phyloP scores from a whole-genome alignment of 2,113 vertebrate genomes.

The Plecotus auritus region DNA sequence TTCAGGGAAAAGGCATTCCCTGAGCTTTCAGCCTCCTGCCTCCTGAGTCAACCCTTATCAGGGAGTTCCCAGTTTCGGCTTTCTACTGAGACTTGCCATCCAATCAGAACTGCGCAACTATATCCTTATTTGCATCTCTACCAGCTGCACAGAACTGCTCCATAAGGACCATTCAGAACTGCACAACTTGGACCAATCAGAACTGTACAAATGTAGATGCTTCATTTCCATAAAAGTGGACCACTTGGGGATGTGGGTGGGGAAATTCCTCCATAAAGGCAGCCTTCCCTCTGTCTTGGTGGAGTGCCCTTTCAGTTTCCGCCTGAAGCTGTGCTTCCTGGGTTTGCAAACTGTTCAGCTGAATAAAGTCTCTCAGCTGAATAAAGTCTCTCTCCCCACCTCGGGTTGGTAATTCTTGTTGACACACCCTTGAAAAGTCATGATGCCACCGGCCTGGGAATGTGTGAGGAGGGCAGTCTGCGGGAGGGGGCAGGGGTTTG shows the following conservation, averaged over 20 bases:
- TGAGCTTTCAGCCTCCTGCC: neutral
- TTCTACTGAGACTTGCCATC: neutral
- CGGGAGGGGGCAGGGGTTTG: rapidly evolving
- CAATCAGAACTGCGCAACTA: neutral
- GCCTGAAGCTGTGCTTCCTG: neutral
- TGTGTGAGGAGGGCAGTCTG: neutral
- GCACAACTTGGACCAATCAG: neutral
- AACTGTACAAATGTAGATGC: neutral
- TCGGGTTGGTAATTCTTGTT: neutral
- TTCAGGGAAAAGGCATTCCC: neutral
- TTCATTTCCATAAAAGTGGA: neutral
- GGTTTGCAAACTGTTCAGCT: neutral
- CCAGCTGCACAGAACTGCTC: neutral
- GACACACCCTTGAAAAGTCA: neutral
- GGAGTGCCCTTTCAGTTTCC: neutral
- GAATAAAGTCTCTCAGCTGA: neutral
- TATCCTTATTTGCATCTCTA: neutral
- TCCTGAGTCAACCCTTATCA: neutral
- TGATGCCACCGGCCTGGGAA: neutral
- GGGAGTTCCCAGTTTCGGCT: neutral
- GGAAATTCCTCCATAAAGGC: neutral
- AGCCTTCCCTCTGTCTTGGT: neutral
- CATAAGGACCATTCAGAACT: neutral
- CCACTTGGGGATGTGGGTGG: neutral
- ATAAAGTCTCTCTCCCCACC: neutral